These are phyloP conservation scores for Uria aalge DNA, from an alignment of 2,113 vertebrate genomes.

Conservation along the genomic window DNA sequence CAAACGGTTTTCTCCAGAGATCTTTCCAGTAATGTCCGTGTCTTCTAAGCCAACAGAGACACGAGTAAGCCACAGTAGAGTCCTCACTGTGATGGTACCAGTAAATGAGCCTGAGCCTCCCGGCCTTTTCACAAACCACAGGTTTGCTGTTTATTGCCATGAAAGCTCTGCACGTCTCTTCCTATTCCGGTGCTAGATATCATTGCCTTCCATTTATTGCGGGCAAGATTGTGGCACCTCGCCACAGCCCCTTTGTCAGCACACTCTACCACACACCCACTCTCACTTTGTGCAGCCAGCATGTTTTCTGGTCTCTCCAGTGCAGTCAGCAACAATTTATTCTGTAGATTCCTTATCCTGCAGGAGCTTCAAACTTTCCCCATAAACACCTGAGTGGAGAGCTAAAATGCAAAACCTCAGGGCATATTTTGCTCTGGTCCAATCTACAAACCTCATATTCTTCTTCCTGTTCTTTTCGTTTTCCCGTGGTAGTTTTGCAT, in stretches of 20 bases:
- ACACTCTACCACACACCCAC: neutral
- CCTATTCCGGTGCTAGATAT: conserved; percentile 32
- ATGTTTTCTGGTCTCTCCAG: neutral
- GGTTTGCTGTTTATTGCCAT: conserved; percentile 26
- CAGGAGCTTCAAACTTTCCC: neutral
- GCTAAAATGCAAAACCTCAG: neutral
- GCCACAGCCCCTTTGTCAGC: conserved; percentile 18
- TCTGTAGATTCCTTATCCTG: neutral
- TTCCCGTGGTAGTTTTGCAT: neutral
- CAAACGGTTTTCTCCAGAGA: neutral
- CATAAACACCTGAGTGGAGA: neutral
- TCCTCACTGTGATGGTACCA: neutral
- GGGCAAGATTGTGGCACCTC: neutral
- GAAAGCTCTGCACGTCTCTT: conserved; percentile 10
- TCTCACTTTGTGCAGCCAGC: neutral
- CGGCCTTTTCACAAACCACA: conserved; percentile 50
- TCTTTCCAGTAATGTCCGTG: conserved; percentile 8
- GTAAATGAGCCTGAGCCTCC: conserved; percentile 25
- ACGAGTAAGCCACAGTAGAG: neutral
- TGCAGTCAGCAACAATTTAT: neutral
- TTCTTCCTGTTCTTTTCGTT: neutral
- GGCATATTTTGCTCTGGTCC: neutral
- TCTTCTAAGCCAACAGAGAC: neutral
- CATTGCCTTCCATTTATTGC: conserved; percentile 20
- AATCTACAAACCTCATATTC: neutral